A percentile compares a stretch with the other conserved stretches of the same genome.
These are phyloP conservation scores for Sula dactylatra DNA, from an alignment of 2,113 vertebrate genomes.

Conservation along the genomic window DNA sequence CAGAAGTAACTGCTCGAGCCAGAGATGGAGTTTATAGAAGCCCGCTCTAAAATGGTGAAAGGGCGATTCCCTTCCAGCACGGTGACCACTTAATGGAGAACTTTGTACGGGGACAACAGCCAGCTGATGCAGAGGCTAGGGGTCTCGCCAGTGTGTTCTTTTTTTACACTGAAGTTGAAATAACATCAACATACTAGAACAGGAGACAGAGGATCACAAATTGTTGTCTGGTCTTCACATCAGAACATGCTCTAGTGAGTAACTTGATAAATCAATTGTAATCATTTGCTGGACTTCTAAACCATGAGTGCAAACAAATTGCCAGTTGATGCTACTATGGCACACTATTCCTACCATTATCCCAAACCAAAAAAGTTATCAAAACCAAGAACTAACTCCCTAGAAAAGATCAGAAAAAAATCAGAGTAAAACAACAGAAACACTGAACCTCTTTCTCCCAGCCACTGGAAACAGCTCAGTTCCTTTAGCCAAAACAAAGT, in stretches of 20 bases:
- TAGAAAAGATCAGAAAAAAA: neutral
- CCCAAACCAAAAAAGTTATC: neutral
- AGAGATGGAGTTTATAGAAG: neutral
- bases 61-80: neutral
- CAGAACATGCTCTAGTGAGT: neutral
- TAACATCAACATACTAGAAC: neutral
- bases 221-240: neutral
- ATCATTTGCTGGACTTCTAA: neutral
- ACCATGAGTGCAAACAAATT: fast-evolving
- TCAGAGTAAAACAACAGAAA: neutral
- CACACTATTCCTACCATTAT: neutral
- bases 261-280: neutral
- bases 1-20: neutral
- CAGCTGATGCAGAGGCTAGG: fast-evolving
- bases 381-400: neutral
- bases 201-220: neutral
- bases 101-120: neutral
- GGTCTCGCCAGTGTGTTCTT: fast-evolving
- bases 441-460: neutral
- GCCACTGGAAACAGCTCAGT: neutral
- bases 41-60: fast-evolving
- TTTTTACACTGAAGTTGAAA: neutral
- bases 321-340: fast-evolving
- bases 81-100: neutral
- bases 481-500: neutral